phyloP scores from a whole-genome alignment of 2,113 vertebrate genomes.

The Ictidomys tridecemlineatus region DNA sequence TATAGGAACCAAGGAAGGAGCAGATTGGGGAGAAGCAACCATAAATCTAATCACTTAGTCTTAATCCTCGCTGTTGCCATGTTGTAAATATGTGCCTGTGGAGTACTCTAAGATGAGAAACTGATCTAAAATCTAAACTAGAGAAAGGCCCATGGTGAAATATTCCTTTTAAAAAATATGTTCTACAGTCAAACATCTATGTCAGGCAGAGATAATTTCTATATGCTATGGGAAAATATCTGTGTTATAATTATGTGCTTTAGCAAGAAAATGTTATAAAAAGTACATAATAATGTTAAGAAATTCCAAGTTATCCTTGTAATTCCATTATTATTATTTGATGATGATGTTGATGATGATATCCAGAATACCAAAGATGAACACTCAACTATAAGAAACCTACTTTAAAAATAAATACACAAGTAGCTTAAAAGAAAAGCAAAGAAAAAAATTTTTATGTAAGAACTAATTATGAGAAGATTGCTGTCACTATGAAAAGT shows the following conservation, averaged over 20 bases:
- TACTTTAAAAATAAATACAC: not conserved
- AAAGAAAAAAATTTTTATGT: not conserved
- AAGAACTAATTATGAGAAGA: not conserved
- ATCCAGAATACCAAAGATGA: slow-evolving; percentile 4
- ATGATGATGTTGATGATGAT: no score
- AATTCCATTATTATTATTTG: slow-evolving; percentile 22
- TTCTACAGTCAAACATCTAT: not conserved
- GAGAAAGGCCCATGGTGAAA: not conserved
- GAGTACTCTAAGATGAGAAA: not conserved
- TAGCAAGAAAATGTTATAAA: not conserved
- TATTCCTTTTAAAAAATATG: not conserved
- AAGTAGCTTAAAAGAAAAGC: not conserved
- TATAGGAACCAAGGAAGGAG: not conserved
- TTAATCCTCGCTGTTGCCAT: not conserved
- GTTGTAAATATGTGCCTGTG: not conserved
- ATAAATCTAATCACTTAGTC: no score
- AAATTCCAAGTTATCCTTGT: not conserved
- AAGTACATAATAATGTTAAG: not conserved
- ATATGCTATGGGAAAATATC: not conserved
- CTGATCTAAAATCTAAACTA: not conserved
- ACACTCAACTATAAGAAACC: not conserved
- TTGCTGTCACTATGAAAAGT: not conserved
- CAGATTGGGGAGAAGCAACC: not conserved
- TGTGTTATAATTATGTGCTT: not conserved
- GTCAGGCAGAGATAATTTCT: not conserved